Base-by-base conservation (phyloP, 2,797 vertebrate genomes). In the Labeo calbasu region DNA sequence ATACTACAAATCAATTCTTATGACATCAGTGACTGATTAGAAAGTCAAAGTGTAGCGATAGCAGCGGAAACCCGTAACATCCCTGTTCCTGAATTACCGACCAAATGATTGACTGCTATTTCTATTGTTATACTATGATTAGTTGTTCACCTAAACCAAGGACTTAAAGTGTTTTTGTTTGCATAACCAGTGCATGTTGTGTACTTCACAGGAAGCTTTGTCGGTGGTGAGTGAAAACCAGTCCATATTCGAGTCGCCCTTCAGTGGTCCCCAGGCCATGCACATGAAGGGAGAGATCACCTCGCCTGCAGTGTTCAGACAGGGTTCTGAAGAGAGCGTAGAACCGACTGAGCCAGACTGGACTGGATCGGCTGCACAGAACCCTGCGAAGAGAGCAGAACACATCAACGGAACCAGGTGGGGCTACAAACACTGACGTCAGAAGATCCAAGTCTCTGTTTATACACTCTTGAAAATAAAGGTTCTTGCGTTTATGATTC, bases 141-240 rank as follows among this genome's bases (percentile, higher is more conserved):
- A 14, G 32, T 55, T 82, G 9, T 28, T 55, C 36, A 11, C 50
- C 32, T 53, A 68, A 15, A 73, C 11, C 11, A 81, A 51, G 86
- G 82, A 86, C 12, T 40, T 19, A 46, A 65, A 9, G 14, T 46
- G 63, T 81, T 63, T n/a, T 46, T 0, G 15, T 48, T 77, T 61
- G 46, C 40, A 72, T 82, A 81, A 66, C 36, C 68, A 48, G 79
- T 85, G 84, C 86, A 84, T 72, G 85, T 92, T 85, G 79, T 14
- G 59, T 91, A 69, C 57, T 85, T 85, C 68, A 89, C 92, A 96
- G 95, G 95, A 96, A 95, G 96, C 95, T 59, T 92, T 96, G 88
- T 94, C 95, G 12, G 95, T 96, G 89, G 95, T 96, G 90, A 96
- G 94, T 86, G 95, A 96, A 89, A 95, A 96, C 83, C 95, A 95